phyloP scores from a whole-genome alignment of 2,113 vertebrate genomes.

The Tragulus kanchil region DNA sequence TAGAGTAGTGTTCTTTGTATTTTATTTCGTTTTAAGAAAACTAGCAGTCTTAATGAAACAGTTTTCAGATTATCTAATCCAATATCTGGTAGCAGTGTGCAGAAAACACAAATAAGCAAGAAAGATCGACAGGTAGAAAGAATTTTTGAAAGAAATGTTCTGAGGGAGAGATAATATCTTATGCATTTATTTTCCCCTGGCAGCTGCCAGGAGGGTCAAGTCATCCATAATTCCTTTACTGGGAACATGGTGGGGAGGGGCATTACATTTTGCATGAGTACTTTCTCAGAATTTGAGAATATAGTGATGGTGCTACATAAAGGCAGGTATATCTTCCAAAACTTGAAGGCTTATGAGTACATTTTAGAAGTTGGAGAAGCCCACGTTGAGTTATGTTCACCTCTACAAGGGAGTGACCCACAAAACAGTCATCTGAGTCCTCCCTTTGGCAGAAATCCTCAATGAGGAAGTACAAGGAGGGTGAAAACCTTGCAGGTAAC shows the following conservation, averaged over 20 bases:
- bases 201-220: background rate
- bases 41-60: background rate
- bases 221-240: background rate
- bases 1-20: background rate
- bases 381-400: background rate
- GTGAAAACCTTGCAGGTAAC: background rate
- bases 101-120: background rate
- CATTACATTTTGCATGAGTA: background rate
- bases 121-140: background rate
- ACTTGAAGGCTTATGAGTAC: background rate
- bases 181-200: background rate
- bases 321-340: background rate
- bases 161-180: background rate
- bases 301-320: background rate
- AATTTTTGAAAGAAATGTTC: background rate
- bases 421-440: background rate
- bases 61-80: background rate
- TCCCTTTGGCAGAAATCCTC: background rate
- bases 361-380: constrained; percentile 7
- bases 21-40: background rate
- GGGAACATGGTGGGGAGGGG: background rate
- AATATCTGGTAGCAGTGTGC: background rate
- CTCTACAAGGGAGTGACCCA: background rate
- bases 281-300: background rate
- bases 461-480: background rate